These are phyloP conservation scores for Cheilinus undulatus DNA, from an alignment of 2,113 vertebrate genomes.

Conservation along the genomic window DNA sequence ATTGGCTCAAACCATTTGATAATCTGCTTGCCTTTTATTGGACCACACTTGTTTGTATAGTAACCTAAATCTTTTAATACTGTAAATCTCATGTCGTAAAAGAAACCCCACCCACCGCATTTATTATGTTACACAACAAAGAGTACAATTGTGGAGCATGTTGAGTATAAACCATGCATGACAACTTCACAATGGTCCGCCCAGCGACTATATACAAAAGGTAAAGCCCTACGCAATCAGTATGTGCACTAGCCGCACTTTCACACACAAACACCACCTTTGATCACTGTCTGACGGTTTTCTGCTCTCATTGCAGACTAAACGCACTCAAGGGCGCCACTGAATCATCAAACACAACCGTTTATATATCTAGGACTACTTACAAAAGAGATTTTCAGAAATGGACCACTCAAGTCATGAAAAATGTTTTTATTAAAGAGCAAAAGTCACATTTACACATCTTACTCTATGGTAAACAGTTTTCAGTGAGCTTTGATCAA, in stretches of 20 bases:
- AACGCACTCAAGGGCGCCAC: constrained; percentile 11
- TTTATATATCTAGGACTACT: not conserved
- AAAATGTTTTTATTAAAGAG: constrained; percentile 63
- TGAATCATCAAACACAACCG: constrained; percentile 17
- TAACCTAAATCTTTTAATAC: constrained; percentile 64
- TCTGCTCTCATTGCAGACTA: constrained; percentile 7
- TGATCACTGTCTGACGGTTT: constrained; percentile 55
- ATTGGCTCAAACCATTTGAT: constrained; percentile 23
- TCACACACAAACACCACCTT: constrained; percentile 72
- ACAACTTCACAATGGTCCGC: constrained; percentile 55
- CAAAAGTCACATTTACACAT: constrained; percentile 35
- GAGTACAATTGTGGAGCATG: constrained; percentile 40
- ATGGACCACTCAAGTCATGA: constrained; percentile 23
- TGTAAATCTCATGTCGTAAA: constrained; percentile 16
- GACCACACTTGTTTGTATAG: constrained; percentile 44
- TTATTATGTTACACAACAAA: constrained; percentile 64
- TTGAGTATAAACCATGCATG: constrained; percentile 49
- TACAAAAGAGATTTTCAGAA: not conserved
- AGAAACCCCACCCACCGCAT: constrained; percentile 48
- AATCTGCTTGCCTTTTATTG: constrained; percentile 38
- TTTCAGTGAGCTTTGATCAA: constrained; percentile 3
- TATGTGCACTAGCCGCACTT: constrained; percentile 60
- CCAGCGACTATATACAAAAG: constrained; percentile 52
- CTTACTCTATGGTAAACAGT: not conserved
- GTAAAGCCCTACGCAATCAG: constrained; percentile 53